Conservation (phyloP, 1,140 invertebrate genomes). For the Meloidogyne chitwoodi region DNA sequence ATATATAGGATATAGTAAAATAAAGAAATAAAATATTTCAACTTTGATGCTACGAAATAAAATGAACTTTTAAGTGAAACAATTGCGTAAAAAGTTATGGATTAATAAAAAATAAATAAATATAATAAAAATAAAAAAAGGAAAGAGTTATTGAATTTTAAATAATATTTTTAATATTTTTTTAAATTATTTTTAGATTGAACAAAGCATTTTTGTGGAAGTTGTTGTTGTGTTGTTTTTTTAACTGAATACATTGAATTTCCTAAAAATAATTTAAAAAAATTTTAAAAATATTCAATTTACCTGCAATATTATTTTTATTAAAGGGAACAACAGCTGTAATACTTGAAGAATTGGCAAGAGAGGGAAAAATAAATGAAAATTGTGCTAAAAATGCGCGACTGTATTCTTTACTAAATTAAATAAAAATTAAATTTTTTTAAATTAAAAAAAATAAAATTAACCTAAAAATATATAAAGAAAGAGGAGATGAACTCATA, state of each 20-base stretch:
- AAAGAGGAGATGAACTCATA: not conserved
- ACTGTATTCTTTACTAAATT: not conserved
- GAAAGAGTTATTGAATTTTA: no score
- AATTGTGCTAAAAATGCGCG: not conserved
- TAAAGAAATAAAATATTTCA: no score
- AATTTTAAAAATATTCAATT: not conserved
- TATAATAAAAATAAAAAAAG: no score
- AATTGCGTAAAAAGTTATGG: no score
- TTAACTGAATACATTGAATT: not conserved
- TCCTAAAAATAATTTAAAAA: not conserved
- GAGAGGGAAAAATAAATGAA: not conserved
- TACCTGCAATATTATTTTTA: not conserved
- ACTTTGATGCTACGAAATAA: no score
- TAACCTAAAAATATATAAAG: conserved; percentile 9
- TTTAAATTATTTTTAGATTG: not conserved
- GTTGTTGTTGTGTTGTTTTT: not conserved
- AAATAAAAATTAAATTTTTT: not conserved
- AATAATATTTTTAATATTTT: no score
- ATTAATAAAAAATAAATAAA: no score
- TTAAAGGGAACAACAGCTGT: not conserved
- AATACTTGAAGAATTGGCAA: not conserved
- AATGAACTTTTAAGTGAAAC: no score
- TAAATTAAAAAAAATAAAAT: not conserved
- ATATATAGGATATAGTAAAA: no score
- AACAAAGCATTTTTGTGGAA: not conserved